Evolutionary conservation across 2,888 invertebrate species (phyloP).

Genomic region (Hydrotaea cyrtoneurina): DNA sequence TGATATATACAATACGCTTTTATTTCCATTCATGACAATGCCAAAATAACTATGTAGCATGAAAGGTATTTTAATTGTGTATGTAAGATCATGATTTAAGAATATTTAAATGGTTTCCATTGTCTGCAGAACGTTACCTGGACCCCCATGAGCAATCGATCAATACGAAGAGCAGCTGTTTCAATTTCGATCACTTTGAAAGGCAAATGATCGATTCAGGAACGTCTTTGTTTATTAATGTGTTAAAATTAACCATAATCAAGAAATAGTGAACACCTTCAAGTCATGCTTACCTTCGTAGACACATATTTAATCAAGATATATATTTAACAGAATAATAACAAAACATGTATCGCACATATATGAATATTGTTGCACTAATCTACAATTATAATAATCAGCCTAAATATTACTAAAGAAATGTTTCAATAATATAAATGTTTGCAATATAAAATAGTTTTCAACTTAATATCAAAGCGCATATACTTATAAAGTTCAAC

Average conservation of each 20-base stretch:
- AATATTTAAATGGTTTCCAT: no score
- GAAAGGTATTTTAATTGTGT: neutral
- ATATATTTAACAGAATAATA: neutral
- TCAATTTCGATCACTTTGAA: neutral
- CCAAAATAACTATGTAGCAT: neutral
- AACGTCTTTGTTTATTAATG: neutral
- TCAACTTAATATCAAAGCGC: no score
- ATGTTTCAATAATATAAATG: no score
- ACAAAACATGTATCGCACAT: no score
- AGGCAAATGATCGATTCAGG: neutral
- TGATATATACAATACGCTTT: neutral
- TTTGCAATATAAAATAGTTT: no score
- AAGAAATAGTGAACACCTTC: neutral
- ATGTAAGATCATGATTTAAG: no score
- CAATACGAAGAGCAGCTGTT: neutral
- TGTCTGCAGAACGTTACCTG: neutral
- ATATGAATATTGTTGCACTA: no score
- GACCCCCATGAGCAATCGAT: neutral
- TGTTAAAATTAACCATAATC: neutral
- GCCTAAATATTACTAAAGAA: no score
- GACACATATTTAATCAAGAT: neutral
- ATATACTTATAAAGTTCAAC: no score
- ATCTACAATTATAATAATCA: no score
- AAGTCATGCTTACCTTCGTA: neutral
- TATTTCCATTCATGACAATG: neutral